phyloP scores from a whole-genome alignment of 2,888 invertebrate genomes.

The Trachelus troglodyta region DNA sequence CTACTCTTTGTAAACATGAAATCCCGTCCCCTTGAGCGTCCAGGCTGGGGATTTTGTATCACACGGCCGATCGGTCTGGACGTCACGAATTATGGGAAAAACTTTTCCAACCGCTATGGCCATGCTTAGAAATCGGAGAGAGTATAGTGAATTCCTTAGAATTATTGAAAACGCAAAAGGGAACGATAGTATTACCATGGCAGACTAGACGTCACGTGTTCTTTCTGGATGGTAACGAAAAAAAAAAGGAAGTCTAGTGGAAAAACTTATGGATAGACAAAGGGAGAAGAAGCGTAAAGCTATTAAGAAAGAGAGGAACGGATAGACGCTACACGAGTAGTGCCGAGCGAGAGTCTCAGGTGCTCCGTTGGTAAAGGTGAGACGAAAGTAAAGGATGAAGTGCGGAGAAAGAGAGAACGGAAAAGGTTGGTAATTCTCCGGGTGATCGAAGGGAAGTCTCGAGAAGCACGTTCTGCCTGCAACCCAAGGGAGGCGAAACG shows the following conservation, averaged over 20 bases:
- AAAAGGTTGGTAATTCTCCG: not conserved
- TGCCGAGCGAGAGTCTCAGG: not conserved
- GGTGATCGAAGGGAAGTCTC: constrained; percentile 13
- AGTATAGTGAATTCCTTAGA: constrained; percentile 1
- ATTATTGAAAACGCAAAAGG: not conserved
- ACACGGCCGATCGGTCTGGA: not conserved
- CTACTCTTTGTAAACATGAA: not conserved
- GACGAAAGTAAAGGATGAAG: not conserved
- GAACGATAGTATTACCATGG: not conserved
- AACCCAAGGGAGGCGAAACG: not conserved
- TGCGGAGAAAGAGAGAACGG: not conserved
- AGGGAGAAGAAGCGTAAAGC: not conserved
- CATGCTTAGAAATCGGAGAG: not conserved
- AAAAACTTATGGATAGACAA: not conserved
- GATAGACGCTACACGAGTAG: not conserved
- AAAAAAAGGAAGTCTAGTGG: not conserved
- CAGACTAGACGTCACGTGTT: not conserved
- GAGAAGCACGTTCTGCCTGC: constrained; percentile 11
- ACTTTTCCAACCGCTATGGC: not conserved
- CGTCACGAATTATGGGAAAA: not conserved
- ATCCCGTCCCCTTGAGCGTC: not conserved
- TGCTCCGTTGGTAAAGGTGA: not conserved
- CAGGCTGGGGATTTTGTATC: not conserved
- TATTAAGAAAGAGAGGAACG: not conserved
- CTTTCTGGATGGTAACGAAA: not conserved